phyloP scores from a whole-genome alignment of 1,140 invertebrate genomes.

The Euura lappo region DNA sequence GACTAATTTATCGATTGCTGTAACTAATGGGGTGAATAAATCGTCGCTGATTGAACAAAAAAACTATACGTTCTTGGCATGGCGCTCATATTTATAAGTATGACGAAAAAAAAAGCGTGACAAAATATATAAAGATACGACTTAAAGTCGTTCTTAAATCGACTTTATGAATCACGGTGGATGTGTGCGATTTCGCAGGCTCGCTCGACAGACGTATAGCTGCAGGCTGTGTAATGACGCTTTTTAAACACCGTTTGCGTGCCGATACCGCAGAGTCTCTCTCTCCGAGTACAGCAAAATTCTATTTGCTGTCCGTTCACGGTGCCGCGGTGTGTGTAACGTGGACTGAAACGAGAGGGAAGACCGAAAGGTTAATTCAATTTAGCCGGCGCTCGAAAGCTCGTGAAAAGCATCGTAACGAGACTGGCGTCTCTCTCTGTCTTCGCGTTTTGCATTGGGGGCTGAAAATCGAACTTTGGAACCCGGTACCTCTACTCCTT shows the following conservation, averaged over 20 bases:
- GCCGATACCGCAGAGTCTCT: too few relatives aligned
- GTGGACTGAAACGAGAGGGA: neutral
- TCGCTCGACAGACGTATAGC: neutral
- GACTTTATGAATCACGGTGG: neutral
- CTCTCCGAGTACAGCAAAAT: neutral
- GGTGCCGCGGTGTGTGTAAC: neutral
- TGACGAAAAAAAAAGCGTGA: neutral
- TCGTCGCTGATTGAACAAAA: too few relatives aligned
- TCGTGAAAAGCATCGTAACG: conserved; percentile 1
- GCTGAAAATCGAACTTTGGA: neutral
- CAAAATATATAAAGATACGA: neutral
- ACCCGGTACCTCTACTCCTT: neutral
- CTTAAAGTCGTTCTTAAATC: neutral
- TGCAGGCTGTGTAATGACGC: neutral
- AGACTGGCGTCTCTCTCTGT: neutral
- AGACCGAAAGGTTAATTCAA: conserved; percentile 4
- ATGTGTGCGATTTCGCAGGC: neutral
- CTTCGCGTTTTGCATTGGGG: neutral
- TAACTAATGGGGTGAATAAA: too few relatives aligned
- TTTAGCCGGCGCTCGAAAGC: neutral
- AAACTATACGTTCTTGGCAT: too few relatives aligned
- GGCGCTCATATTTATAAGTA: neutral
- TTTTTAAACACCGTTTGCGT: too few relatives aligned
- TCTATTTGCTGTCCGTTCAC: neutral
- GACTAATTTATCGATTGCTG: too few relatives aligned